Percentiles rank a stretch among this genome's conserved stretches.
Conservation (phyloP, 2,888 invertebrate genomes). For the Stratiomys singularior region DNA sequence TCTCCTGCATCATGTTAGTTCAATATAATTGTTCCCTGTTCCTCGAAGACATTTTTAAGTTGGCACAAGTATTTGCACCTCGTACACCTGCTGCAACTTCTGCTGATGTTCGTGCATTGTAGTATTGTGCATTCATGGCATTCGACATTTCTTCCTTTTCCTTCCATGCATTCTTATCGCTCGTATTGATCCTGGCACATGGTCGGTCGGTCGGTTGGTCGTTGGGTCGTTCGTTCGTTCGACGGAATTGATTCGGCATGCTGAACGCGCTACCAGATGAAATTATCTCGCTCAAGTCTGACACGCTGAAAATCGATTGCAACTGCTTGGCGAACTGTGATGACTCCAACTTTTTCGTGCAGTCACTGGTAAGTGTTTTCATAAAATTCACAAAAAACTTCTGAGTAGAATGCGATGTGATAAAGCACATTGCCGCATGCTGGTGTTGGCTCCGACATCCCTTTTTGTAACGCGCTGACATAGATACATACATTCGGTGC, state of each 20-base stretch:
- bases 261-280: constrained; percentile 64
- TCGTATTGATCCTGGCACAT: constrained; percentile 37
- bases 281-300: constrained; percentile 68
- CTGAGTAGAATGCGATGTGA: constrained; percentile 7
- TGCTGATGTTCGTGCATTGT: background rate
- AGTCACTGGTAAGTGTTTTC: constrained; percentile 68
- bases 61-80: constrained; percentile 21
- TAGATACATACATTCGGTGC: no score
- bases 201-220: background rate
- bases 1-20: constrained; percentile 12
- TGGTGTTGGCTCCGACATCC: constrained; percentile 9
- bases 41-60: constrained; percentile 23
- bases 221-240: background rate
- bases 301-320: constrained; percentile 70
- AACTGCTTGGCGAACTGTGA: constrained; percentile 76
- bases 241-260: constrained; percentile 5
- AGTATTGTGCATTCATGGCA: constrained; percentile 25
- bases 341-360: constrained; percentile 75
- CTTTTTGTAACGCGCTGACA: no score
- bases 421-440: constrained; percentile 36
- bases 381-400: constrained; percentile 24
- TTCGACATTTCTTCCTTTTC: constrained; percentile 26
- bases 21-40: constrained; percentile 17
- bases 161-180: constrained; percentile 39
- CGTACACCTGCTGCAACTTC: constrained; percentile 26